Evolutionary conservation across 2,797 vertebrate species (phyloP), one percentile per base, ranked within the genome.

Genomic region (Fundulus diaphanus): DNA sequence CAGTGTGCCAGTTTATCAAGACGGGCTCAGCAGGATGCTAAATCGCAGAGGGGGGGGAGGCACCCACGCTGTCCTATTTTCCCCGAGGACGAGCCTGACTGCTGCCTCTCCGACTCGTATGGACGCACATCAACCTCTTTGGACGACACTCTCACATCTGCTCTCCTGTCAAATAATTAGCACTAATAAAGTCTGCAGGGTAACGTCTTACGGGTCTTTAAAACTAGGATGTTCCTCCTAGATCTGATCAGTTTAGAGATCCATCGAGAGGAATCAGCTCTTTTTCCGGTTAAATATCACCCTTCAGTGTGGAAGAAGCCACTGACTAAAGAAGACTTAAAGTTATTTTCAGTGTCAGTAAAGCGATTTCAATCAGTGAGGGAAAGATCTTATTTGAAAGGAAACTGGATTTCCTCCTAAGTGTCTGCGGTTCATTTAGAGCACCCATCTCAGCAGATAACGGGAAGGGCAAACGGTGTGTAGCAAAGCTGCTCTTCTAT

Each of bases 51-150:
- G 70, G 81, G 40, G 82, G 70, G 40, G 48, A 71, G 74, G 75
- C 88, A 86, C 87, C 90, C 88, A 91, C 87, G 82, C 88, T 90
- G 90, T 85, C 88, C 94, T 92, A 92, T 77, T 93, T 92, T 90
- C 79, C 78, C 37, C 76, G 35, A 86, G 77, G 72, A 81, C 78
- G 49, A 80, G 81, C 72, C 78, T 81, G 79, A 75, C 66, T 73
- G 76, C 70, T 78, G 74, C 85, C 76, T 52, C 76, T 77, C 29
- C 48, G 13, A 80, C 76, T 66, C 76, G 57, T 70, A 79, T 67
- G 72, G 73, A 69, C 77, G 57, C 76, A 78, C 48, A 27, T 22
- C 0, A 63, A 67, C 61, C 59, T 57, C 71, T 70, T 75, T 18
- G 5, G 59, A 31, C 12, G 54, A 67, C 40, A 69, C 40, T 8